A percentile compares a stretch with the other conserved stretches of the same genome.
Conservation (phyloP, 2,797 vertebrate species). For the Neostethus bicornis region DNA sequence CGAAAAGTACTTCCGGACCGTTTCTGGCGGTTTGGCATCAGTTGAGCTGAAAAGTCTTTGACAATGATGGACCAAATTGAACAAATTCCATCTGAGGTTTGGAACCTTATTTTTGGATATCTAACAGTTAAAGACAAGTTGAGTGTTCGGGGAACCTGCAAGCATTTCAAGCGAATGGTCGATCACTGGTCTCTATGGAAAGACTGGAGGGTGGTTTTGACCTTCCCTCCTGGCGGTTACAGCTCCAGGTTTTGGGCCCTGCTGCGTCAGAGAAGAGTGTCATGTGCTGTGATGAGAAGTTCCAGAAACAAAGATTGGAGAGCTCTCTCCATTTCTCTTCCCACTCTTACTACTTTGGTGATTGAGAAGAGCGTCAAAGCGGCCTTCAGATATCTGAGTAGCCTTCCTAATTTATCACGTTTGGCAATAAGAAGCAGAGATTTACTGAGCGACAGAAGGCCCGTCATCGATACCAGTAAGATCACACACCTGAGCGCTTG, state of each 20-base stretch:
- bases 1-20: too few species aligned
- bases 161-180: slow-evolving; percentile 50
- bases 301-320: slow-evolving; percentile 36
- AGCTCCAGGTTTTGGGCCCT: slow-evolving; percentile 57
- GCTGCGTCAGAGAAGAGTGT: slow-evolving; percentile 53
- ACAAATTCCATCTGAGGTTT: slow-evolving; percentile 60
- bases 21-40: too few species aligned
- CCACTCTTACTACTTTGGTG: slow-evolving; percentile 33
- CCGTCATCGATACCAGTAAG: neutral
- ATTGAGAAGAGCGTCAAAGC: slow-evolving; percentile 15
- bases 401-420: slow-evolving; percentile 42
- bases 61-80: slow-evolving; percentile 20
- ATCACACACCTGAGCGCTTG: slow-evolving; percentile 65
- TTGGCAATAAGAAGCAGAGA: slow-evolving; percentile 40
- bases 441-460: too few species aligned
- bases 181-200: slow-evolving; percentile 66
- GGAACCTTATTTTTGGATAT: slow-evolving; percentile 53
- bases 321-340: slow-evolving; percentile 38
- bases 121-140: slow-evolving; percentile 54
- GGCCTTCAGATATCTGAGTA: slow-evolving; percentile 16
- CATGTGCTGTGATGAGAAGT: slow-evolving; percentile 39
- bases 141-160: slow-evolving; percentile 52
- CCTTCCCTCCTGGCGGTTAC: slow-evolving; percentile 30
- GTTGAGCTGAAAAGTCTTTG: too few species aligned
- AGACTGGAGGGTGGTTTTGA: slow-evolving; percentile 49